Evolutionary conservation across 2,888 invertebrate genomes (phyloP), one percentile per base, ranked within the genome.

Genomic region (Sinhomidia bicolor): DNA sequence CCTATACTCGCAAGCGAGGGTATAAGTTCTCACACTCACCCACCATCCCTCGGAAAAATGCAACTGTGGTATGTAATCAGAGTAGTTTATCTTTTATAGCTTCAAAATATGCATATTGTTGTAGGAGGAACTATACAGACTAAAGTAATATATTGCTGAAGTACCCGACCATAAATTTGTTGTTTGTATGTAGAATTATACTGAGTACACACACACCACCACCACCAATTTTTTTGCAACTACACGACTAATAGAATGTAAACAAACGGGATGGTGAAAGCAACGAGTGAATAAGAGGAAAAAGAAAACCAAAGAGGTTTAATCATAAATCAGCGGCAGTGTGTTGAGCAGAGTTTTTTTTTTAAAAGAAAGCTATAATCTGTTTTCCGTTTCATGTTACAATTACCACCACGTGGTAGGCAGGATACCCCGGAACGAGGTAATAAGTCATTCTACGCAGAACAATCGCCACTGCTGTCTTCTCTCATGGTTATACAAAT

Each of bases 11-110:
- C 6, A 20, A 7, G 32, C 14, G 3, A 23, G 17, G 1, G 10
- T 47, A 47, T 47, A 26, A 6, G 12, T 47, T 47, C 26, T 47
- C 74, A 36, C 4, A 5, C 7, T 36, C 36, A 36, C 7, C 36
- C 36, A 26, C 47, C 47, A 7, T 10, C 10, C 41, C 26, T 14
- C 7, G 47, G 9, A 29, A 74, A 74, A 51, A 26, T 44, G 74
- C 32, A 7, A 41, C 12, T 5, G 2, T 29, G n/a, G 44, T 2
- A 23, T 47, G 74, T n/a, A 74, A 74, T 74, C 74, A 26, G 23
- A 26, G 47, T 26, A 74, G 74, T 74, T 74, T 47, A 74, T 74
- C 74, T 74, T n/a, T 44, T 14, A 36, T 36, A 36, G 36, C 36
- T 12, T 10, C 74, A 44, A 5, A n/a, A 26, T 74, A 74, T 74